Evolutionary conservation across 1,140 invertebrate genomes (phyloP).

Genomic region (Hyposmocoma kahamanoa): DNA sequence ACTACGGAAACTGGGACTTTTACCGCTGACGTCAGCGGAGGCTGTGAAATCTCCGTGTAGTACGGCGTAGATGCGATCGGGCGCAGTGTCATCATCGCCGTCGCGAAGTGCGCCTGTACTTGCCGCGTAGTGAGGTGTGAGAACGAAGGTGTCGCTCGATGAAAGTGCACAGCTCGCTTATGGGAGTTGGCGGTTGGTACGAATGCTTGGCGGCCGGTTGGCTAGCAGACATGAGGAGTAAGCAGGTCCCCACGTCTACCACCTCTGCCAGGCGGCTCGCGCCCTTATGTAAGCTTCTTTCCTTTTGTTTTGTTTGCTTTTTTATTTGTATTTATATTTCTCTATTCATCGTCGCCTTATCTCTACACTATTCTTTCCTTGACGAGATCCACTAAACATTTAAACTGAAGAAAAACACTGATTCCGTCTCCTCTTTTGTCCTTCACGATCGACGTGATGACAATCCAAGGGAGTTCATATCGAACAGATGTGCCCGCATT

Average conservation of each 20-base stretch:
- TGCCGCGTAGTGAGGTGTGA: slow-evolving; percentile 35
- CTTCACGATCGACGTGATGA: no score
- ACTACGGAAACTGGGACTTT: slow-evolving; percentile 18
- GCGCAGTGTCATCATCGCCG: slow-evolving; percentile 4
- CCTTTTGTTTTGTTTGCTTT: slow-evolving; percentile 46
- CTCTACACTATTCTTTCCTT: slow-evolving; percentile 10
- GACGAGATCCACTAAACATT: no score
- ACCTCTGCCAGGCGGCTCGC: slow-evolving; percentile 70
- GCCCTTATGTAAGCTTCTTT: slow-evolving; percentile 72
- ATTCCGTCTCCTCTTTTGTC: no score
- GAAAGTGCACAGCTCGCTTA: slow-evolving; percentile 66
- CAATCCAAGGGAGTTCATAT: no score
- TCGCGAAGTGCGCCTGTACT: slow-evolving; percentile 22
- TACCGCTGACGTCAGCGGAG: slow-evolving; percentile 40
- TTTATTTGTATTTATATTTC: slow-evolving; percentile 25
- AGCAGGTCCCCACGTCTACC: slow-evolving; percentile 68
- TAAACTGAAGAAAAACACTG: no score
- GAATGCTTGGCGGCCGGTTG: slow-evolving; percentile 62
- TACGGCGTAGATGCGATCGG: slow-evolving; percentile 22
- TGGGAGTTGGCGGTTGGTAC: slow-evolving; percentile 67
- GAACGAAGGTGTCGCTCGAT: slow-evolving; percentile 50
- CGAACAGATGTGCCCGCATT: no score
- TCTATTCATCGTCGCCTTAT: no score
- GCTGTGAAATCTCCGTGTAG: slow-evolving; percentile 35
- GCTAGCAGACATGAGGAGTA: slow-evolving; percentile 71